Base-by-base conservation (phyloP, 2,888 invertebrate species). In the Xestoiulus laeticollis region DNA sequence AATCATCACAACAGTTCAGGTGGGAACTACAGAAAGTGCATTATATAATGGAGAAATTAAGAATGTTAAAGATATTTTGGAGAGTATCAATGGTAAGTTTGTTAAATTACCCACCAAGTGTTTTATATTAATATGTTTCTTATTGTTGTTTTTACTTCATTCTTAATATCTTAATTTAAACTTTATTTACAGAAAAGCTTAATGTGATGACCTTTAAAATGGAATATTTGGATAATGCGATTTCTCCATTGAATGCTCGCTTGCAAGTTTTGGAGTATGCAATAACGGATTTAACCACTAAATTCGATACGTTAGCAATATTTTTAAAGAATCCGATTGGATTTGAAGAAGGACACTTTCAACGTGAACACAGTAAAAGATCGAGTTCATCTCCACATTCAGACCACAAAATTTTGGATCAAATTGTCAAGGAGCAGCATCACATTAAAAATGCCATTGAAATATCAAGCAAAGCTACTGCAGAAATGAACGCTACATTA, bases 251-350 rank as follows among this genome's bases (percentile, higher is more conserved):
- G 59, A 19, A 59, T n/a, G 59, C n/a, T 22, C 59, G 59, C 8
- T 59, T 59, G 59, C 59, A 59, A 59, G 59, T 59, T 19, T 59
- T 59, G 59, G 59, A n/a, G n/a, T n/a, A 59, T 59, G 59, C 59
- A 5, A n/a, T 59, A n/a, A 22, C 59, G n/a, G 59, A 59, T 59
- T 22, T 59, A 19, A 22, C 59, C n/a, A n/a, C 59, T 0, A 59
- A 59, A 59, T 59, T 59, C 8, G n/a, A 59, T 3, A n/a, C 59
- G 3, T 59, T 59, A 8, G 59, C 19, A n/a, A 5, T 22, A 59
- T 59, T 19, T 19, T 0, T 59, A 6, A n/a, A 59, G 59, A 59
- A n/a, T 59, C 59, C 59, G 3, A 19, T 12, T 48, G 59, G 59
- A n/a, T 59, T 59, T 22, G n/a, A 59, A n/a, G 59, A n/a, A 19